A percentile compares a stretch with the other conserved stretches of the same genome.
These are phyloP conservation scores for Procavia capensis DNA, from an alignment of 2,113 vertebrate species.

Conservation along the genomic window DNA sequence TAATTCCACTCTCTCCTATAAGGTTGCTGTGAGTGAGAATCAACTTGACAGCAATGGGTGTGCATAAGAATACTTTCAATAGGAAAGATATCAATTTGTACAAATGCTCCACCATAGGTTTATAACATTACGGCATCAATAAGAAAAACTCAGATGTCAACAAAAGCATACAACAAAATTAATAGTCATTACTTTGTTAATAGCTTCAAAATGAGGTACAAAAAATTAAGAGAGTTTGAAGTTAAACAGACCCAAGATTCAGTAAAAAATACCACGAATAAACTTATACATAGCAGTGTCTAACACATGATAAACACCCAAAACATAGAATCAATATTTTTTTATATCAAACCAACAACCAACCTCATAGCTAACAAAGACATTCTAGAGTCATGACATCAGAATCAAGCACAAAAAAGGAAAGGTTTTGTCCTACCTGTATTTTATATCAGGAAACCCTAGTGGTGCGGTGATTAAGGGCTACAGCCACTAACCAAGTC, in stretches of 20 bases:
- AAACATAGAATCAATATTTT: not conserved
- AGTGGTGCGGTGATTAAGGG: too few species aligned
- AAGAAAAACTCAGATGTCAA: slow-evolving; percentile 34
- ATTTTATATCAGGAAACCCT: not conserved
- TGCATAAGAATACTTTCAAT: not conserved
- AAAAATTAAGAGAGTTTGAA: not conserved
- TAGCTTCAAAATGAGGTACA: not conserved
- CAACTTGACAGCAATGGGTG: too few species aligned
- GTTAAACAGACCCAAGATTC: not conserved
- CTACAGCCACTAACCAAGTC: too few species aligned
- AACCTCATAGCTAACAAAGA: not conserved
- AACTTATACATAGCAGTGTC: not conserved
- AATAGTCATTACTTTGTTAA: not conserved
- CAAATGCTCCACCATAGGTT: not conserved
- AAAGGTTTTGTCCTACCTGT: not conserved
- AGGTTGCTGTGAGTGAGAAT: too few species aligned
- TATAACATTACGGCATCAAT: not conserved
- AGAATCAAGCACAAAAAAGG: not conserved
- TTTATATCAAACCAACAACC: not conserved
- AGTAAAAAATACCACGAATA: not conserved
- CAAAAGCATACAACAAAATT: slow-evolving; percentile 7
- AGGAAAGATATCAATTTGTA: not conserved
- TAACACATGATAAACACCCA: not conserved
- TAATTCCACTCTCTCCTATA: too few species aligned
- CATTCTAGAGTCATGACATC: not conserved